Evolutionary conservation across 2,888 invertebrate genomes (phyloP).

Genomic region (Pimpla rufipes): DNA sequence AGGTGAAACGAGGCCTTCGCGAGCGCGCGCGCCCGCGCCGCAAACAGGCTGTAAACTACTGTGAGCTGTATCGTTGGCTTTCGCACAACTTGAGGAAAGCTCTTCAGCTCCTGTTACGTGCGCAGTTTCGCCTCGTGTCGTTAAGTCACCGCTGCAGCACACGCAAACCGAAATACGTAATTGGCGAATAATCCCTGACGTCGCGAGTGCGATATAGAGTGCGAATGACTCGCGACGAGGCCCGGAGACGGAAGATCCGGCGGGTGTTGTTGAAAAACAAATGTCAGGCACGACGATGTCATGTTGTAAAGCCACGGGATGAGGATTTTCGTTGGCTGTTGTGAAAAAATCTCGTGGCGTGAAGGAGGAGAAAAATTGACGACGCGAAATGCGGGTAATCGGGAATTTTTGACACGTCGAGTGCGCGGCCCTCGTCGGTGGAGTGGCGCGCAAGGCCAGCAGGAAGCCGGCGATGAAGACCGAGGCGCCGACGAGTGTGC

Average conservation of each 20-base stretch:
- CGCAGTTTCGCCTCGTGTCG: too few relatives aligned
- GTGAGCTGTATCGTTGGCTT: conserved; percentile 2
- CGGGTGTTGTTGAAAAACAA: too few relatives aligned
- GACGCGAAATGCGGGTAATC: neutral
- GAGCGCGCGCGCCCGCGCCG: neutral
- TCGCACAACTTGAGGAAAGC: neutral
- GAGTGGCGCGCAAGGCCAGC: conserved; percentile 37
- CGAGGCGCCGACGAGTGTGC: neutral
- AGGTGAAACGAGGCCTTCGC: conserved; percentile 41
- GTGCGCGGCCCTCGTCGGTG: neutral
- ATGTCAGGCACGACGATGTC: too few relatives aligned
- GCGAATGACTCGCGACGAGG: too few relatives aligned
- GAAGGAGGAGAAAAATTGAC: neutral
- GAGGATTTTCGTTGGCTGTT: conserved; percentile 5
- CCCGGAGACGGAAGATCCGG: too few relatives aligned
- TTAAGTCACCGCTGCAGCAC: too few relatives aligned
- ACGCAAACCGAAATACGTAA: too few relatives aligned
- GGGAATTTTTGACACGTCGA: conserved; percentile 16
- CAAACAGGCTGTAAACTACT: neutral
- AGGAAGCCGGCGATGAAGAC: conserved; percentile 43
- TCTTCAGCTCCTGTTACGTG: neutral
- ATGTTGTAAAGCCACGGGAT: neutral
- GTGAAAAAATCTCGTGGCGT: neutral
- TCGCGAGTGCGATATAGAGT: too few relatives aligned
- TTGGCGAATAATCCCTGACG: too few relatives aligned